Percentiles rank a stretch among this genome's conserved stretches.
Evolutionary conservation across 1,140 invertebrate genomes (phyloP).

Genomic region (Dufourea novaeangliae): DNA sequence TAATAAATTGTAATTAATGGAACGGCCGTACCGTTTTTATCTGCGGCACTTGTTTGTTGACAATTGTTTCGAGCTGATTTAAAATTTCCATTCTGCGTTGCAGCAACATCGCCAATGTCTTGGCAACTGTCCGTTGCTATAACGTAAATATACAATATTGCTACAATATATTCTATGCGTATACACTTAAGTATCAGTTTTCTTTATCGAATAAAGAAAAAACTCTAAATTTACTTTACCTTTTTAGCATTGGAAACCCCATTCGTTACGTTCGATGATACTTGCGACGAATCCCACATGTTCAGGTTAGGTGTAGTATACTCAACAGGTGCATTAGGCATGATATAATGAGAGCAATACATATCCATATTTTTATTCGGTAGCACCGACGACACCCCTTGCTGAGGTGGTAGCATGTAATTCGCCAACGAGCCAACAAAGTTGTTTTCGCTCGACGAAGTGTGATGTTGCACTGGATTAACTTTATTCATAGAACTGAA

Average conservation of each 20-base stretch:
- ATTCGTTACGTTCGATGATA: constrained; percentile 70
- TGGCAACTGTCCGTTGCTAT: constrained; percentile 81
- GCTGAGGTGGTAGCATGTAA: constrained; percentile 73
- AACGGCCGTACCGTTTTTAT: constrained; percentile 72
- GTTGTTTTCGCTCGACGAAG: constrained; percentile 73
- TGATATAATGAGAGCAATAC: constrained; percentile 76
- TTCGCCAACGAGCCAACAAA: constrained; percentile 75
- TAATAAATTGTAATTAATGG: background rate
- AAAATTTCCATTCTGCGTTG: constrained; percentile 87
- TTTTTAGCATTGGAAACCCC: constrained; percentile 74
- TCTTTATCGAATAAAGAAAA: background rate
- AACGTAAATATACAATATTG: constrained; percentile 25
- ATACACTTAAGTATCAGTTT: background rate
- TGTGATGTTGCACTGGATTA: constrained; percentile 69
- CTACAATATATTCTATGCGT: background rate
- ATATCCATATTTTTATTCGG: constrained; percentile 73
- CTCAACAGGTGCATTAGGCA: constrained; percentile 73
- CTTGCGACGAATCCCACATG: constrained; percentile 76
- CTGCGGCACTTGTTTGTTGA: constrained; percentile 81
- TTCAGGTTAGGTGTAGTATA: constrained; percentile 73
- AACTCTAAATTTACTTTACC: constrained; percentile 56
- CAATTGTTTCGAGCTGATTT: constrained; percentile 85
- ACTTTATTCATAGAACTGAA: constrained; percentile 71
- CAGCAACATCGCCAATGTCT: constrained; percentile 84
- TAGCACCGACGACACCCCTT: constrained; percentile 70